Base-by-base conservation (phyloP, 2,888 invertebrate genomes). In the Drosophila merina region DNA sequence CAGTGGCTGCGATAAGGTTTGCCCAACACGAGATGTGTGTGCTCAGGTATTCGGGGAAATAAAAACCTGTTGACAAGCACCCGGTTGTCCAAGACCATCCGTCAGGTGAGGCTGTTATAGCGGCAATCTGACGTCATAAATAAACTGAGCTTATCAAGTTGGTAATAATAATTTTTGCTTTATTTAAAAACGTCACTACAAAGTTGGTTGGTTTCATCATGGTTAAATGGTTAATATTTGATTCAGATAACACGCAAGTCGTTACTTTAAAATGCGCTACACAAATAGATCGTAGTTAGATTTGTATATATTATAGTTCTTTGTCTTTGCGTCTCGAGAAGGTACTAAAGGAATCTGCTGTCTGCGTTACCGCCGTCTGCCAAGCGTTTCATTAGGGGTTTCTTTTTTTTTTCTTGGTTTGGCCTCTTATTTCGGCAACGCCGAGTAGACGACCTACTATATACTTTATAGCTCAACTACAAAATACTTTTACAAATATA, bases 131-230 rank as follows among this genome's bases (percentile, higher is more conserved):
- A 72, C 70, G 70, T 55, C 72, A 70, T 70, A 72, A 70, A 70
- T 59, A 59, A 60, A 70, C 42, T 9, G 9, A 4, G 20, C 48
- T 52, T 69, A 74, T 57, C 72, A 26, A 7, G 14, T 80, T 67
- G 58, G 59, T 83, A 73, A 75, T 77, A 77, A 74, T 82, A 72
- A 67, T 76, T 80, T 76, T 80, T 79, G 74, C 73, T 77, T 87
- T 89, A 85, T 88, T 89, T 83, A 88, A 89, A 89, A 89, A 88
- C 81, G 89, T 88, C 87, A 87, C 89, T 89, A 89, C 89, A 89
- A 89, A 89, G 86, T 83, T 78, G 83, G 80, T 79, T 75, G 84
- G 63, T 84, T 70, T 76, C 77, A 76, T 86, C 72, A 78, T 77
- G 75, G 67, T 82, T 87, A 82, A 76, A 72, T 75, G 54, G 63